phyloP scores from a whole-genome alignment of 2,888 invertebrate genomes.

The Sesia bembeciformis region DNA sequence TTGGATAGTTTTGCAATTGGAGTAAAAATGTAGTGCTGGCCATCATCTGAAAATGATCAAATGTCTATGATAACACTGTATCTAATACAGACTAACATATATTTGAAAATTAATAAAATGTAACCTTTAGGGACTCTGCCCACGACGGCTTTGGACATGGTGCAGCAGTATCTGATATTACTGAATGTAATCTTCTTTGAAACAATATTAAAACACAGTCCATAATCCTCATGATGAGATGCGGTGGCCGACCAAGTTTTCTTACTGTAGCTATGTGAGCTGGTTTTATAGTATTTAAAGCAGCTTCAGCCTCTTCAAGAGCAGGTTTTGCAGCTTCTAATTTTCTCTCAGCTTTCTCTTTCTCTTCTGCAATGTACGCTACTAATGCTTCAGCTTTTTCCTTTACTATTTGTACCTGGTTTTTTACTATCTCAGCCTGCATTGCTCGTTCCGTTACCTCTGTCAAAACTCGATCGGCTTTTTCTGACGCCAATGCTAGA shows the following conservation, averaged over 20 bases:
- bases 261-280: constrained; percentile 96
- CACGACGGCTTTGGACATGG: constrained; percentile 95
- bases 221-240: constrained; percentile 98
- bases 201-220: constrained; percentile 95
- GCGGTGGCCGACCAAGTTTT: constrained; percentile 95
- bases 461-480: constrained; percentile 89
- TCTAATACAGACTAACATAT: background rate
- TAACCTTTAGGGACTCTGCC: constrained; percentile 93
- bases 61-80: background rate
- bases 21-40: constrained; percentile 93
- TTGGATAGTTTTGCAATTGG: constrained; percentile 94
- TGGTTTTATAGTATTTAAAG: constrained; percentile 96
- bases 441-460: constrained; percentile 95
- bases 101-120: background rate
- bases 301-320: constrained; percentile 94
- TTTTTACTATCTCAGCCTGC: constrained; percentile 96
- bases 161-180: constrained; percentile 85
- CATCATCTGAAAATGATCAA: constrained; percentile 82
- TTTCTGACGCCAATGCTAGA: constrained; percentile 92
- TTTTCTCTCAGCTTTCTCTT: constrained; percentile 92
- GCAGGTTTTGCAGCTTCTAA: constrained; percentile 97
- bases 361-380: constrained; percentile 90
- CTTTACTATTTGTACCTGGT: constrained; percentile 96
- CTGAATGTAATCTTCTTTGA: constrained; percentile 89
- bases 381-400: constrained; percentile 95